Conservation (phyloP, 1,140 invertebrate genomes). For the Pemphigus obesinymphae region DNA sequence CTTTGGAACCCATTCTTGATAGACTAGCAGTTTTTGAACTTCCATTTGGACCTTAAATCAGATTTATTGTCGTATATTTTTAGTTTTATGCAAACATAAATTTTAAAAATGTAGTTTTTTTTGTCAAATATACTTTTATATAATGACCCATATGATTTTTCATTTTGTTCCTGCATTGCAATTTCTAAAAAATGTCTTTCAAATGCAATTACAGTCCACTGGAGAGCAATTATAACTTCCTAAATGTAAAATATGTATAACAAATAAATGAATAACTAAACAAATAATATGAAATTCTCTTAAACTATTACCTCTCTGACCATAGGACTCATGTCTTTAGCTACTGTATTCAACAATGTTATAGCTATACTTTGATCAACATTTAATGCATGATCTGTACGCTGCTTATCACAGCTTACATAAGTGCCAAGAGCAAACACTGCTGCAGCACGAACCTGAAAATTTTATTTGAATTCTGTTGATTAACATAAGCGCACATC, state of each 20-base stretch:
- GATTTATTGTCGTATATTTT: too few species aligned
- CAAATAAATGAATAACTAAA: not conserved
- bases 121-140: conserved; percentile 3
- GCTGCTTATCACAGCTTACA: conserved; percentile 71
- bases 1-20: not conserved
- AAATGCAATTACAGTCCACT: conserved; percentile 86
- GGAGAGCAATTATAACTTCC: conserved; percentile 75
- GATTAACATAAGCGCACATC: too few species aligned
- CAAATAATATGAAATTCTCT: not conserved
- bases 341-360: conserved; percentile 71
- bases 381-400: conserved; percentile 86
- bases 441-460: conserved; percentile 71
- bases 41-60: not conserved
- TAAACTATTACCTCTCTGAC: conserved; percentile 69
- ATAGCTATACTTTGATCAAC: conserved; percentile 88
- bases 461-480: not conserved
- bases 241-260: conserved; percentile 49
- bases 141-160: conserved; percentile 17
- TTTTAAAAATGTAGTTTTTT: not conserved
- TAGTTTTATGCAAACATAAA: not conserved
- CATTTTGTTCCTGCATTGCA: conserved; percentile 59
- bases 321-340: conserved; percentile 78
- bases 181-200: conserved; percentile 83
- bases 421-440: conserved; percentile 93
- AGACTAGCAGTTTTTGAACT: not conserved